Conservation (phyloP, 2,888 invertebrate species). For the Lithophane ornitopus region DNA sequence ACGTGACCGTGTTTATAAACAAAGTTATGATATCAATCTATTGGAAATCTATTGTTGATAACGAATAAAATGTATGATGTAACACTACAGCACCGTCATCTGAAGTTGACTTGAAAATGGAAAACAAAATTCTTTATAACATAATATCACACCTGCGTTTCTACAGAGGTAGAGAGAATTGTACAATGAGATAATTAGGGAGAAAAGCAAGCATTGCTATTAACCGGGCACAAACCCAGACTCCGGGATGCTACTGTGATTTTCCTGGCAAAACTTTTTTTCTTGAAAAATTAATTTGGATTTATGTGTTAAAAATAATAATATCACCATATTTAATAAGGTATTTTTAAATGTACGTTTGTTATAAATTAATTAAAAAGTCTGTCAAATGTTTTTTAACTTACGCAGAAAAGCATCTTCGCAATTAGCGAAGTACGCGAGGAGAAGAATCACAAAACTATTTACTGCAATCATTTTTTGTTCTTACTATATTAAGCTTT, state of each 20-base stretch:
- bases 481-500: constrained; percentile 5
- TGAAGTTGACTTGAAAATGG: not conserved
- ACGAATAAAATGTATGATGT: not conserved
- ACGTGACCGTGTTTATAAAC: constrained; percentile 28
- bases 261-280: not conserved
- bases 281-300: not conserved
- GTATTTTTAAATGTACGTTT: not conserved
- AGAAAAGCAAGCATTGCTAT: not conserved
- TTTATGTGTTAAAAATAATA: not conserved
- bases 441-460: constrained; percentile 74
- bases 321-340: not conserved
- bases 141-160: not conserved
- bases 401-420: constrained; percentile 79
- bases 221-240: not conserved
- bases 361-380: not conserved
- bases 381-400: constrained; percentile 60
- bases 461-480: constrained; percentile 73
- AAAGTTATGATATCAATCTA: constrained; percentile 14
- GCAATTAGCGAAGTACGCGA: constrained; percentile 70
- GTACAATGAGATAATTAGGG: not conserved
- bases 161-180: not conserved
- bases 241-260: too few species aligned
- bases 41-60: not conserved
- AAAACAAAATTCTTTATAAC: not conserved
- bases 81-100: not conserved